Base-by-base conservation (phyloP, 2,113 vertebrate species). In the Emydocephalus ijimae region DNA sequence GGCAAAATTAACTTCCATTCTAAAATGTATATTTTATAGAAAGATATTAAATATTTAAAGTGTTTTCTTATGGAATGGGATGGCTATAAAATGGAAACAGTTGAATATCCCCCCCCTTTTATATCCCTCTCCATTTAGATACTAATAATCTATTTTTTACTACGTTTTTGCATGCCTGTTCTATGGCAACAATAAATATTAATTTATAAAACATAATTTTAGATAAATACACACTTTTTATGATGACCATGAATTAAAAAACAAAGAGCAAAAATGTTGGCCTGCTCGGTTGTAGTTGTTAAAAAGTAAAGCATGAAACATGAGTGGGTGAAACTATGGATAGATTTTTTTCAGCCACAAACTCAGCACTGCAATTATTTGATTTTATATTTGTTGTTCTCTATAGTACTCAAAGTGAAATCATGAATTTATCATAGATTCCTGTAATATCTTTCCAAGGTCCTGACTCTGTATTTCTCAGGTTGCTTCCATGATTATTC, bases 221-320 rank as follows among this genome's bases (percentile, higher is more conserved):
- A 26, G 50, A 93, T 91, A 87, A 43, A 50, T 64, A 52, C n/a
- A 45, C 64, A 64, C 57, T 24, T 85, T 61, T 90, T 94, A 45
- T 57, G 87, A 86, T 91, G 24, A 0, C 89, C 52, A 85, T 8
- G 54, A 43, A 89, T 39, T 91, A 54, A 94, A 92, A 48, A 81
- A 21, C 2, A n/a, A 50, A 95, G 50, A 94, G 64, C 3, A 43
- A 81, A 81, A 43, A 39, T 43, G 1, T 39, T 23, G 18, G 34
- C 34, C 43, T 43, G 20, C 74, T 81, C 21, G 15, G 14, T 39
- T 81, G 15, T 39, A 39, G 69, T 81, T 81, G 18, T 81, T 43
- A 81, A 81, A 81, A 81, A 81, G 43, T 43, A 21, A 81, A 43
- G 9, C 34, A 21, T 43, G 21, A 81, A 81, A 21, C 7, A 1